These are phyloP conservation scores for Botia almorhae DNA, from an alignment of 2,797 vertebrate genomes.

Conservation along the genomic window DNA sequence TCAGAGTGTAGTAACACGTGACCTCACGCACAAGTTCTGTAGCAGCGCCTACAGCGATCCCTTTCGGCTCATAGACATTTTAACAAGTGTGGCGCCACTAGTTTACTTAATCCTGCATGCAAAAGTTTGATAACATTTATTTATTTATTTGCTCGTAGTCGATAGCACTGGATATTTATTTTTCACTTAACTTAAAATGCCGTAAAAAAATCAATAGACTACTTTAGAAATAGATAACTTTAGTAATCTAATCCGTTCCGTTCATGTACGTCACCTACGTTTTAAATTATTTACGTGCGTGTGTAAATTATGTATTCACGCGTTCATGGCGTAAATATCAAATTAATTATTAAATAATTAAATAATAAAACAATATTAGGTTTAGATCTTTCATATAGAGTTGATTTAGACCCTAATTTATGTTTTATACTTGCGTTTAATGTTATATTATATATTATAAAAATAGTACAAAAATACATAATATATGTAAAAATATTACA, in stretches of 20 bases:
- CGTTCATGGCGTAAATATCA: too few species aligned
- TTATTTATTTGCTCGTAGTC: neutral
- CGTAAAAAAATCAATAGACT: neutral
- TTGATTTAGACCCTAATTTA: neutral
- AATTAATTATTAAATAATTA: too few species aligned
- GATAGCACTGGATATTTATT: neutral
- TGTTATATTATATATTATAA: too few species aligned
- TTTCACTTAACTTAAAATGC: too few species aligned
- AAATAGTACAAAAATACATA: too few species aligned
- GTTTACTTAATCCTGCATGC: neutral
- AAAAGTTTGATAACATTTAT: neutral
- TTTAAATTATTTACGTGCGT: neutral
- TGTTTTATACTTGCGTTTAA: too few species aligned
- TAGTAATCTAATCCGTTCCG: neutral
- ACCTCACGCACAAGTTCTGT: constrained; percentile 74
- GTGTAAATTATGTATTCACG: neutral
- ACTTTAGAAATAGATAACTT: too few species aligned
- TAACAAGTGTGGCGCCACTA: constrained; percentile 61
- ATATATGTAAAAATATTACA: too few species aligned
- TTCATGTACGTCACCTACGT: neutral
- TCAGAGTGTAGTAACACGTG: constrained; percentile 69
- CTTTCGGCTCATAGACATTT: constrained; percentile 81
- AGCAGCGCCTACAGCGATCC: constrained; percentile 85
- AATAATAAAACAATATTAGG: too few species aligned
- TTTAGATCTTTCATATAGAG: too few species aligned